A percentile compares a stretch with the other conserved stretches of the same genome.
Evolutionary conservation across 2,113 vertebrate species (phyloP).

Genomic region (human): DNA sequence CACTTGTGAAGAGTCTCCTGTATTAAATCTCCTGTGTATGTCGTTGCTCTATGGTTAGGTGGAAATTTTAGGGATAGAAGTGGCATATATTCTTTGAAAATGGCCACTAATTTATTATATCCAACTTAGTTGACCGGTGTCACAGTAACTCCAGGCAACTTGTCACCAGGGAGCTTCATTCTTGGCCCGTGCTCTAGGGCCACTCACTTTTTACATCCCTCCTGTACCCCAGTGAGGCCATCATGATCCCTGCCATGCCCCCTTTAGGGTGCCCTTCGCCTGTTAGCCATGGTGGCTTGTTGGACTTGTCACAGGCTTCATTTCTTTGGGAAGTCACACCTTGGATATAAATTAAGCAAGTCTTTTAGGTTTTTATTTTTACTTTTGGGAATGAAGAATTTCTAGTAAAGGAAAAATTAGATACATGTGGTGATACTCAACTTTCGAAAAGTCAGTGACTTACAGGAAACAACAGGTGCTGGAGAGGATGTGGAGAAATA

Average conservation of each 20-base stretch:
- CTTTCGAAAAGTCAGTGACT: neutral
- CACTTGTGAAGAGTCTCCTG: neutral
- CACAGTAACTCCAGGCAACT: neutral
- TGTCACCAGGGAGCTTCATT: neutral
- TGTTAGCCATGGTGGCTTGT: neutral
- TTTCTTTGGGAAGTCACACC: neutral
- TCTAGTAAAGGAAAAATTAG: conserved; percentile 1
- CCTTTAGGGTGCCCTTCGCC: neutral
- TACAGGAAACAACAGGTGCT: too few relatives aligned
- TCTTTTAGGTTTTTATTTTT: neutral
- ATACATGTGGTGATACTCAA: neutral
- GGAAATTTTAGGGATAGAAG: neutral
- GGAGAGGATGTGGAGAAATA: too few relatives aligned
- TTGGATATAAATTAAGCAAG: neutral
- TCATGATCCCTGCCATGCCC: neutral
- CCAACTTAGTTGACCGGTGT: neutral
- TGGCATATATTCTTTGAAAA: neutral
- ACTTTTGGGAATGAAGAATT: neutral
- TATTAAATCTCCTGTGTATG: neutral
- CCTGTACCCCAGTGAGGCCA: neutral
- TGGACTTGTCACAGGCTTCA: neutral
- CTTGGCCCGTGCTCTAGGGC: neutral
- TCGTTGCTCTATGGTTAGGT: neutral
- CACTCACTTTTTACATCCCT: neutral
- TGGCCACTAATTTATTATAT: neutral